These are phyloP conservation scores for Eulemur rubriventer DNA, from an alignment of 2,797 vertebrate genomes.

Conservation along the genomic window DNA sequence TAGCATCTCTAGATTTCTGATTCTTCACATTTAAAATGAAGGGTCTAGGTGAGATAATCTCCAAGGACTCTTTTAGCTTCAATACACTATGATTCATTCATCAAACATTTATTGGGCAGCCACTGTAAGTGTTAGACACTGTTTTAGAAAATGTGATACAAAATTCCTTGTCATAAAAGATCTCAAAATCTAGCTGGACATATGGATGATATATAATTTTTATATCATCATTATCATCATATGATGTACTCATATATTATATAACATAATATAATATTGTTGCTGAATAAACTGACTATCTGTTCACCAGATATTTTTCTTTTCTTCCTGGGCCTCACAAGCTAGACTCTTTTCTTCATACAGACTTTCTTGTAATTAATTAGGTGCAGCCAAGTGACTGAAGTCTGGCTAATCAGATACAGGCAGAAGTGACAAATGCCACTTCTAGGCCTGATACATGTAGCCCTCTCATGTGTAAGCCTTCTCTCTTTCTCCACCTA, in stretches of 20 bases:
- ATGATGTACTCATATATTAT: not conserved
- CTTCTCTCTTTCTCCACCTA: not conserved
- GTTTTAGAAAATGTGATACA: conserved; percentile 18
- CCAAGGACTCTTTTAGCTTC: conserved; percentile 46
- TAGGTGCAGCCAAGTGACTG: not conserved
- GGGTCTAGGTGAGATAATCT: conserved; percentile 45
- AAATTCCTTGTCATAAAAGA: not conserved
- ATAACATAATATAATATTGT: not conserved
- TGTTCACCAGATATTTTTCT: conserved; percentile 13
- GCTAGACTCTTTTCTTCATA: not conserved
- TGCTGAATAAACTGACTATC: conserved; percentile 5
- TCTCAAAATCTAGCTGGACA: not conserved
- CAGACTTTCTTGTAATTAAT: not conserved
- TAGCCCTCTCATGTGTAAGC: not conserved
- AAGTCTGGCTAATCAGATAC: not conserved
- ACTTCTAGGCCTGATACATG: not conserved
- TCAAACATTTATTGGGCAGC: conserved; percentile 48
- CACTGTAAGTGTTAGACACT: not conserved
- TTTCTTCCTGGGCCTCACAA: not conserved
- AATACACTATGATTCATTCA: conserved; percentile 10
- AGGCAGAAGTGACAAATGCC: not conserved
- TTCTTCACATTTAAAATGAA: conserved; percentile 60
- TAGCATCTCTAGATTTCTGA: conserved; percentile 27
- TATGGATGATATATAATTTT: not conserved
- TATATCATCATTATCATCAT: not conserved